Evolutionary conservation across 2,113 vertebrate species (phyloP), one percentile per base, ranked within the genome.

Genomic region (Zonotrichia leucophrys): DNA sequence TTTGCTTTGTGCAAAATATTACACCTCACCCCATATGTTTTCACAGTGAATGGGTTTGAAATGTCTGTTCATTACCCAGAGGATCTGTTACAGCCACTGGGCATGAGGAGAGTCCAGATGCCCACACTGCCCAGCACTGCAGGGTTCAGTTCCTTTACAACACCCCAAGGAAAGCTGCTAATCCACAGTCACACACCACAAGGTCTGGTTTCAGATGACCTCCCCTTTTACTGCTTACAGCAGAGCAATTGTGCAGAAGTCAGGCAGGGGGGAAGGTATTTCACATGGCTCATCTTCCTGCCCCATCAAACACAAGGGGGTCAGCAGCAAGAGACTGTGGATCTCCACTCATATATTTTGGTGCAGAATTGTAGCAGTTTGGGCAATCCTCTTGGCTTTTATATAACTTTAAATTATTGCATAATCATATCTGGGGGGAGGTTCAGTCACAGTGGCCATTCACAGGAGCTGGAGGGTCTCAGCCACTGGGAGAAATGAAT

Each of bases 101-200:
- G 37, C 62, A 35, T 2, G 28, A 2, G 3, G 21, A 49, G 41
- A 49, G 7, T 5, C 59, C 83, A 28, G 63, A 28, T 6, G 6
- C 7, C 4, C 0, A 4, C 2, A 11, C 30, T 92, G 69, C n/a
- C 28, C 33, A 64, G 37, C 19, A 37, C 39, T 1, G 1, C 10
- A 4, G 28, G 53, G 18, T 80, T 79, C 81, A 17, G 28, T 5
- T 85, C 21, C 68, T 79, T 55, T 50, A 31, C 0, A 2, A 25
- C 3, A 28, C 25, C 42, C 63, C 15, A 35, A 80, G 74, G 35
- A 85, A 73, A 76, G 23, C 41, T 79, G 21, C 23, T 30, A 33
- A 56, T 15, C n/a, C 75, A 52, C 24, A 58, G n/a, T 14, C 58
- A 94, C 0, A 0, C 46, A n/a, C 25, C n/a, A 42, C 58, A 42